Evolutionary conservation across 1,140 invertebrate genomes (phyloP), one percentile per base, ranked within the genome.

Genomic region (Bursaphelenchus mucronatus): DNA sequence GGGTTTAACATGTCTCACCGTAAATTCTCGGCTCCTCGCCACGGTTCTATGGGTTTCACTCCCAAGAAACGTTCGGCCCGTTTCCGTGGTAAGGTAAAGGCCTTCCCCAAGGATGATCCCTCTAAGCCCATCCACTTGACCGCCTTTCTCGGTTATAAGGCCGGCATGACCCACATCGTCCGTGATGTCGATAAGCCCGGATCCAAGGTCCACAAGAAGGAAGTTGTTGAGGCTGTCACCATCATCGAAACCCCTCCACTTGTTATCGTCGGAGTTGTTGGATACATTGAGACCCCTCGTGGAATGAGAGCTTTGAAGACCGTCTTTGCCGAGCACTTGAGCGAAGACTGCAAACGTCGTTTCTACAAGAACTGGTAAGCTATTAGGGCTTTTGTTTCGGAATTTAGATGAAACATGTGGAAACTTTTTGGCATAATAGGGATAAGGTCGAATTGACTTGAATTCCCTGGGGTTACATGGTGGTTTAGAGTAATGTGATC

Each of bases 281-380:
- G 96, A 53, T 99, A 99, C 84, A 96, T 98, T 75, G 92, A 97
- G 82, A 99, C 96, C 65, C 95, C 96, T 41, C 90, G 90, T 84
- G 96, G 96, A 78, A 86, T 97, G 55, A 87, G 93, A 69, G 89
- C 91, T 64, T 87, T 98, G 65, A 91, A 93, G 67, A 95, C 94
- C 57, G 89, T 99, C 40, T 99, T 92, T 89, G 94, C 96, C 61
- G 94, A 98, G 83, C 96, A 99, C 87, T 86, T 99, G 76, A 91
- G 90, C 47, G 96, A 99, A 85, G 96, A 98, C 81, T 97, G 93
- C 83, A 88, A 90, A 74, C 89, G 96, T 82, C 87, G 96, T 74
- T 97, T 98, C 86, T 99, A 99, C 86, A 99, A 97, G 87, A 98
- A 99, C 85, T 99, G 96, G 96, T 99, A 88, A 86, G 83, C 84